Evolutionary conservation across 2,888 invertebrate species (phyloP), one percentile per base, ranked within the genome.

Genomic region (Drosophila algonquin): DNA sequence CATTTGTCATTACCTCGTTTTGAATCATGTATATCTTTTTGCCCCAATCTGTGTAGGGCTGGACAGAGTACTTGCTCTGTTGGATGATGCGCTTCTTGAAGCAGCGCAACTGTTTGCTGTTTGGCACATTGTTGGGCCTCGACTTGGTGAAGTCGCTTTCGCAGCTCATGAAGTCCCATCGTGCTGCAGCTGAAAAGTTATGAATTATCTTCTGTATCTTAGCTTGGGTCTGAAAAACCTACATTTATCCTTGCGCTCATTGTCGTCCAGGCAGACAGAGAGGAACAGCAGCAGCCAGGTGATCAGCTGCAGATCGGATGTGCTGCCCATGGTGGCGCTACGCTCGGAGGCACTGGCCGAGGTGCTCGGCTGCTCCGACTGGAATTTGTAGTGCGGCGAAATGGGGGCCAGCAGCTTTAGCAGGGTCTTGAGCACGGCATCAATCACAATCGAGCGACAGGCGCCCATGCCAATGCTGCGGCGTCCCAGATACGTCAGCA

Each of bases 161-260:
- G 65, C 97, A 97, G 77, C 97, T 96, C 89, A 98, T 96, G 93
- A 98, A 98, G 92, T 97, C 97, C 98, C 98, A 98, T 64, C 97
- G 94, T 58, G 91, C 92, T 9, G 91, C 85, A 46, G 92, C 92
- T 92, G 32, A 5, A 24, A 5, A 24, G 5, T 5, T 5, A 5
- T 24, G 5, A 24, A 24, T 24, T 24, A 5, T 5, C 5, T 1
- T 12, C 3, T 18, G 18, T 0, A 0, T 6, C 0, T 0, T 8
- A 7, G 7, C 24, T 24, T 24, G 9, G 1, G 35, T 1, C 1
- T 7, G 35, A 10, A 35, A 0, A 2, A 67, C 86, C 84, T 79
- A 93, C 91, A 91, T 91, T 92, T 92, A 79, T 93, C 92, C 74
- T 90, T 91, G 61, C 91, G 92, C 40, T 93, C 92, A 65, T 89